phyloP scores from a whole-genome alignment of 2,113 vertebrate genomes.

The Toxostoma redivivum region DNA sequence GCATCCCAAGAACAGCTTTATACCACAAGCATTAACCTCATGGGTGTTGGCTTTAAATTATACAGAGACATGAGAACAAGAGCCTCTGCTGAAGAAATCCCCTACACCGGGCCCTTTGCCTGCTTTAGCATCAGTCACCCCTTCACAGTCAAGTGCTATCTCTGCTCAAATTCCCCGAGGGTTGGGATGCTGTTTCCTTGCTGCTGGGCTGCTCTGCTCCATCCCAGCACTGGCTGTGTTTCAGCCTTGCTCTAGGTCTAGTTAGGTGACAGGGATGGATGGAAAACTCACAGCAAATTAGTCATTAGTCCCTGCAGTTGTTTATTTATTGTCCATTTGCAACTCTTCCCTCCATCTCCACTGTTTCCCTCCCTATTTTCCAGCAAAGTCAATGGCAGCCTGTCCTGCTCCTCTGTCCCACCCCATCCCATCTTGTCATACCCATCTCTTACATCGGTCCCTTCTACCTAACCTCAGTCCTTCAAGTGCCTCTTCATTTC shows the following conservation, averaged over 20 bases:
- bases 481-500: slow-evolving; percentile 10
- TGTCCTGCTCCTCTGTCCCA: background rate
- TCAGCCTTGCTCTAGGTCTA: background rate
- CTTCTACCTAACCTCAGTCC: background rate
- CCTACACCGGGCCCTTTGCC: background rate
- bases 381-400: background rate
- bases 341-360: background rate
- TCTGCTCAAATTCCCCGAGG: background rate
- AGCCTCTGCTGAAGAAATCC: background rate
- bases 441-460: background rate
- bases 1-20: background rate
- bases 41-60: background rate
- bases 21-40: background rate
- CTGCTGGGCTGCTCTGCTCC: background rate
- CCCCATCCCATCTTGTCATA: background rate
- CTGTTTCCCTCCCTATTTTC: background rate
- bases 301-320: background rate
- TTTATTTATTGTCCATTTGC: background rate
- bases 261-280: background rate
- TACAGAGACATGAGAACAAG: background rate
- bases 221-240: background rate
- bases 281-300: background rate
- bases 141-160: background rate
- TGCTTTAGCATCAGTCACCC: background rate
- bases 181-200: fast-evolving